Evolutionary conservation across 2,797 vertebrate species (phyloP).

Genomic region (Sebastes kiyomatsui): DNA sequence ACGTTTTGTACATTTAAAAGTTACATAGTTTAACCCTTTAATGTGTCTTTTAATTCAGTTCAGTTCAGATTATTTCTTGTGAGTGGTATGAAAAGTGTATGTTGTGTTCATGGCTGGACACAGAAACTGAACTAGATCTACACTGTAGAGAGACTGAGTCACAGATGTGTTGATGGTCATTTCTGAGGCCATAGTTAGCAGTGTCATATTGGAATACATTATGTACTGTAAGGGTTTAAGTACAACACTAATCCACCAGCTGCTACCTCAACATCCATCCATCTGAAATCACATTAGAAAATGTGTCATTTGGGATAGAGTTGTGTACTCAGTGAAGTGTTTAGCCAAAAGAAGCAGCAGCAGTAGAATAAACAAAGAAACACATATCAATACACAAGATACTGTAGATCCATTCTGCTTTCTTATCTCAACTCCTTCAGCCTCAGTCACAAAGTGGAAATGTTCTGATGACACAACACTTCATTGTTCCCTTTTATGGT

Average conservation of each 20-base stretch:
- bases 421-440: not conserved
- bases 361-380: not conserved
- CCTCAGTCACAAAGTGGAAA: slow-evolving; percentile 24
- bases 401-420: not conserved
- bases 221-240: not conserved
- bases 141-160: not conserved
- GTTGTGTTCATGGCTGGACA: not conserved
- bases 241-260: not conserved
- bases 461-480: not conserved
- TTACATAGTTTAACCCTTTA: no score
- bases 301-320: not conserved
- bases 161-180: not conserved
- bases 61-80: not conserved
- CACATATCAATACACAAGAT: not conserved
- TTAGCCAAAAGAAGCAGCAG: not conserved
- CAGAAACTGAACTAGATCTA: not conserved
- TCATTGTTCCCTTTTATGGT: slow-evolving; percentile 44
- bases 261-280: no score
- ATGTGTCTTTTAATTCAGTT: no score
- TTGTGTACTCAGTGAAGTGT: not conserved
- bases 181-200: not conserved
- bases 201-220: not conserved
- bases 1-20: no score
- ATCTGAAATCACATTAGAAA: no score
- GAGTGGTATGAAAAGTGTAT: not conserved